Evolutionary conservation across 2,888 invertebrate genomes (phyloP), one percentile per base, ranked within the genome.

Genomic region (Rapana venosa): DNA sequence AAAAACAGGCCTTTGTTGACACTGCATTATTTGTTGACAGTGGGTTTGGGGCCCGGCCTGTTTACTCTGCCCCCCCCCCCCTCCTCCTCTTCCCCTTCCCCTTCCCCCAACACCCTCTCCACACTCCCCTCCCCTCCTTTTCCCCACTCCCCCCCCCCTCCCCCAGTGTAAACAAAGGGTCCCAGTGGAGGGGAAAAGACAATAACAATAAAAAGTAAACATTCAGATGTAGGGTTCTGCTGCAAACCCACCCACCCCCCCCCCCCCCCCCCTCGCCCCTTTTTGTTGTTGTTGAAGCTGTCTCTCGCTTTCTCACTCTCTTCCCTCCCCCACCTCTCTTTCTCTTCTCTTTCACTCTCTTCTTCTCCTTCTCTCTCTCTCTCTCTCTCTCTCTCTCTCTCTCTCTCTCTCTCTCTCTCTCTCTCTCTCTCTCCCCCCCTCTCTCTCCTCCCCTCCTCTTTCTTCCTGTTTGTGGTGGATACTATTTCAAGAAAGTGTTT

Each of bases 381-480:
- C 30, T 30, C 30, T 77, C 30, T 77, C 79, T 36, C 20, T 20
- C 35, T 36, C 79, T 36, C 79, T 81, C 15, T 36, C 36, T 36
- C 15, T 81, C 79, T 81, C n/a, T 36, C 79, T 81, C 35, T 35
- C 36, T 81, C n/a, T 81, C 36, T 81, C n/a, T 81, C 79, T 81
- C 15, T 81, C 79, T 81, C 15, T 81, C 79, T 81, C 81, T 36
- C 32, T 77, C 61, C 11, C 61, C 17, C 61, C 11, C 61, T 61
- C 61, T 61, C 61, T 61, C 61, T 61, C 61, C 61, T n/a, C 17
- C 61, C 61, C 61, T 61, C 61, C 61, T 17, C 61, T 17, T 17
- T 17, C 61, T 61, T 17, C 17, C 61, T 61, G 61, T 11, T 61
- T 61, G 61, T 61, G 13, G 13, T 61, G 61, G 17, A 61, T 61